phyloP scores from a whole-genome alignment of 1,140 invertebrate genomes.

The Ostrea denselamellosa region DNA sequence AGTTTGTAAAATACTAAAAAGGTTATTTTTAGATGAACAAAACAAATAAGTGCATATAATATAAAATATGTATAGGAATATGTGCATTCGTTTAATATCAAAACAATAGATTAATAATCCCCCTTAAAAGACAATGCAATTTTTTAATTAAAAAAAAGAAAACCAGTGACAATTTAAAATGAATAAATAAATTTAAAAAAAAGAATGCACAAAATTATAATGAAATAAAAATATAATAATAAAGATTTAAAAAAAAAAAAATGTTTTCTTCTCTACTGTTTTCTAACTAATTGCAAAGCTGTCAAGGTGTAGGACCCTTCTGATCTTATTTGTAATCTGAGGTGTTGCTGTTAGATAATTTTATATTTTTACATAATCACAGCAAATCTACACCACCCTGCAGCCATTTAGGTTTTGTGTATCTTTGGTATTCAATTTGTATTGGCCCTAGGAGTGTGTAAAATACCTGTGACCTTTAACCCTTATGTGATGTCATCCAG shows the following conservation, averaged over 20 bases:
- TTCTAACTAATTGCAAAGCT: too few relatives aligned
- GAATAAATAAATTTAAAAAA: too few relatives aligned
- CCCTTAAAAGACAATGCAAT: too few relatives aligned
- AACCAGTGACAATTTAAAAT: too few relatives aligned
- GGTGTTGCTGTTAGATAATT: neutral
- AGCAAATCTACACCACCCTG: neutral
- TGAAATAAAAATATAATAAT: too few relatives aligned
- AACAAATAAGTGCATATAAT: neutral
- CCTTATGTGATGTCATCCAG: conserved; percentile 50
- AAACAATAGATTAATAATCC: neutral
- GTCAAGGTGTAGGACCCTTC: too few relatives aligned
- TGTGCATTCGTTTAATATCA: neutral
- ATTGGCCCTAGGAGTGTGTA: conserved; percentile 18
- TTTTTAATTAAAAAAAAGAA: too few relatives aligned
- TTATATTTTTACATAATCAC: neutral
- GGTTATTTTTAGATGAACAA: too few relatives aligned
- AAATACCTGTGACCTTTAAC: conserved; percentile 55
- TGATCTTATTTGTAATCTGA: neutral
- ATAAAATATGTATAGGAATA: neutral
- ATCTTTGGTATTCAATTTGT: conserved; percentile 6
- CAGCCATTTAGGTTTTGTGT: neutral
- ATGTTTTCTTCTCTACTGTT: too few relatives aligned
- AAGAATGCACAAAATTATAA: too few relatives aligned
- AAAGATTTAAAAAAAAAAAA: too few relatives aligned
- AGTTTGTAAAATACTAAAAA: too few relatives aligned